Evolutionary conservation across 1,140 invertebrate genomes (phyloP).

Genomic region (Zaprionus ornatus): DNA sequence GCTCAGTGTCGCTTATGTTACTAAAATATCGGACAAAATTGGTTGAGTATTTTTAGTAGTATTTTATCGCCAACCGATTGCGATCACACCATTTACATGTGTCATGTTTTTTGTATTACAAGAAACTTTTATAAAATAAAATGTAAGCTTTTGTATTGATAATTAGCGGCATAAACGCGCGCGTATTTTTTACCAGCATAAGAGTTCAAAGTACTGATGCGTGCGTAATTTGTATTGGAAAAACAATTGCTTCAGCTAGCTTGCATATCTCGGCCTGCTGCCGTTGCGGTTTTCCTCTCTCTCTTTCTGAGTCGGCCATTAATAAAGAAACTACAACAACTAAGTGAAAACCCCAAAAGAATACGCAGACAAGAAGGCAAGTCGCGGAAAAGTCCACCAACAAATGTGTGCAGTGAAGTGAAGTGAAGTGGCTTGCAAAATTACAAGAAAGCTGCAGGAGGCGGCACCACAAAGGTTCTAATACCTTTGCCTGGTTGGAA

Average conservation of each 20-base stretch:
- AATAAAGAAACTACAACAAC: slow-evolving; percentile 46
- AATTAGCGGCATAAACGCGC: slow-evolving; percentile 32
- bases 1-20: not conserved
- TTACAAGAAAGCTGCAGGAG: slow-evolving; percentile 26
- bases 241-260: slow-evolving; percentile 19
- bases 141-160: slow-evolving; percentile 44
- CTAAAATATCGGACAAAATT: not conserved
- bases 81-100: slow-evolving; percentile 49
- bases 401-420: slow-evolving; percentile 61
- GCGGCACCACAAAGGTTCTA: slow-evolving; percentile 11
- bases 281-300: slow-evolving; percentile 33
- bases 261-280: slow-evolving; percentile 16
- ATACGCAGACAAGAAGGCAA: slow-evolving; percentile 11
- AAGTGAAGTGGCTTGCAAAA: slow-evolving; percentile 46
- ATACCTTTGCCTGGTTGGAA: slow-evolving; percentile 29
- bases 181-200: slow-evolving; percentile 10
- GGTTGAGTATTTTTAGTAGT: slow-evolving; percentile 5
- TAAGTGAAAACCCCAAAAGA: slow-evolving; percentile 37
- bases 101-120: slow-evolving; percentile 51
- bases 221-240: not conserved
- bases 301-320: slow-evolving; percentile 38
- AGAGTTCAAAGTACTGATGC: slow-evolving; percentile 13
- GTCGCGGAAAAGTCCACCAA: slow-evolving; percentile 8
- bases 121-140: slow-evolving; percentile 49
- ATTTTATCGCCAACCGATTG: slow-evolving; percentile 34